Conservation (phyloP, 2,113 vertebrate species). For the Trichomycterus rosablanca region DNA sequence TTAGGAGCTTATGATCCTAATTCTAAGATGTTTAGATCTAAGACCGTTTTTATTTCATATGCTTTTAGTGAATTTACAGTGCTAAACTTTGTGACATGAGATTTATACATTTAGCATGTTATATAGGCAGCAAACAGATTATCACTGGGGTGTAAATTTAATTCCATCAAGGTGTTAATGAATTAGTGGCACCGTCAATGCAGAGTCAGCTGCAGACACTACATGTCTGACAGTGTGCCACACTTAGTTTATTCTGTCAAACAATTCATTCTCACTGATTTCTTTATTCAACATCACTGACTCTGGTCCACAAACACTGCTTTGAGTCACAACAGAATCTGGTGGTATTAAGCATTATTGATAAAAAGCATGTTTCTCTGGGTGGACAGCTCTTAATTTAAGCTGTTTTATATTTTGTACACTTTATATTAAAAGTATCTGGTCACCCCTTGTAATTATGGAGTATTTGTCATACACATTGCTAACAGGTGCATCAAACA, state of each 20-base stretch:
- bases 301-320: background rate
- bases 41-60: background rate
- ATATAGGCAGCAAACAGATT: background rate
- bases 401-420: no score
- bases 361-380: no score
- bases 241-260: constrained; percentile 1
- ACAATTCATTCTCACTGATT: constrained; percentile 1
- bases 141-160: constrained; percentile 61
- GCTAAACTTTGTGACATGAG: background rate
- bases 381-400: no score
- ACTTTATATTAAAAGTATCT: no score
- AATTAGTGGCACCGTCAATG: constrained; percentile 55
- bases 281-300: background rate
- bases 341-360: no score
- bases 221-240: constrained; percentile 16
- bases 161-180: constrained; percentile 67
- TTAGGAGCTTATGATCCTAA: background rate
- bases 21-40: background rate
- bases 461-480: no score
- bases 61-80: background rate
- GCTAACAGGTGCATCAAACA: no score
- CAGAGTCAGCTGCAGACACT: constrained; percentile 47
- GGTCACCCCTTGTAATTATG: no score
- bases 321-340: no score
- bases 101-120: constrained; percentile 6